Conservation (phyloP, 2,888 invertebrate genomes). For the Trachelus tabidus region DNA sequence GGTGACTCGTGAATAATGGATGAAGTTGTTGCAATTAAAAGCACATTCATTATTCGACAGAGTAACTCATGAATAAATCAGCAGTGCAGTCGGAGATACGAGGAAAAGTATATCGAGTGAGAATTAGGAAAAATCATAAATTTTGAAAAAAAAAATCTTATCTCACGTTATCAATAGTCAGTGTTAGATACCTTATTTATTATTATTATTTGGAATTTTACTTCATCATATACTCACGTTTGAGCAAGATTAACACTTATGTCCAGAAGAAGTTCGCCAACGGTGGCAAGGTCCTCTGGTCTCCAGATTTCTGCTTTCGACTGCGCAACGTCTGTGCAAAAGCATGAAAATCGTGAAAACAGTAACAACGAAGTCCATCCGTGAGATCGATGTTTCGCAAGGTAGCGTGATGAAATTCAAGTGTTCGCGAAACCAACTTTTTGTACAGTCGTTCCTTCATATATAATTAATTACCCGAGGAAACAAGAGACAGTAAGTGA, state of each 20-base stretch:
- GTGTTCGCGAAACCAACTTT: neutral
- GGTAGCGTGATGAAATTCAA: neutral
- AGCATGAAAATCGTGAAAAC: neutral
- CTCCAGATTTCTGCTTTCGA: slow-evolving; percentile 83
- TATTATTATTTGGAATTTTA: neutral
- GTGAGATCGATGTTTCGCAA: neutral
- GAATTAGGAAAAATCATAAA: neutral
- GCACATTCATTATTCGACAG: neutral
- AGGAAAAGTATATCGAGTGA: neutral
- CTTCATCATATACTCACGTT: slow-evolving; percentile 73
- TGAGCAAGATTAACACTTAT: slow-evolving; percentile 85
- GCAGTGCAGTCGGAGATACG: neutral
- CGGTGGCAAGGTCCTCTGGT: slow-evolving; percentile 85
- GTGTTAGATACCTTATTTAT: too few species aligned
- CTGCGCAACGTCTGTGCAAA: slow-evolving; percentile 79
- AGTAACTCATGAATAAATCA: neutral
- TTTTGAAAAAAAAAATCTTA: neutral
- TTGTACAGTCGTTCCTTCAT: neutral
- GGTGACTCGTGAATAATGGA: neutral
- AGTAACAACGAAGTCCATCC: neutral
- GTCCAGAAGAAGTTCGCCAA: slow-evolving; percentile 87
- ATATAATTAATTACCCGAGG: neutral
- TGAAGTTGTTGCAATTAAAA: neutral
- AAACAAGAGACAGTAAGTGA: neutral
- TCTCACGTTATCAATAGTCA: too few species aligned